Percentiles rank a stretch among this genome's conserved stretches.
Evolutionary conservation across 2,888 invertebrate species (phyloP).

Genomic region (Calliphora vomitoria): DNA sequence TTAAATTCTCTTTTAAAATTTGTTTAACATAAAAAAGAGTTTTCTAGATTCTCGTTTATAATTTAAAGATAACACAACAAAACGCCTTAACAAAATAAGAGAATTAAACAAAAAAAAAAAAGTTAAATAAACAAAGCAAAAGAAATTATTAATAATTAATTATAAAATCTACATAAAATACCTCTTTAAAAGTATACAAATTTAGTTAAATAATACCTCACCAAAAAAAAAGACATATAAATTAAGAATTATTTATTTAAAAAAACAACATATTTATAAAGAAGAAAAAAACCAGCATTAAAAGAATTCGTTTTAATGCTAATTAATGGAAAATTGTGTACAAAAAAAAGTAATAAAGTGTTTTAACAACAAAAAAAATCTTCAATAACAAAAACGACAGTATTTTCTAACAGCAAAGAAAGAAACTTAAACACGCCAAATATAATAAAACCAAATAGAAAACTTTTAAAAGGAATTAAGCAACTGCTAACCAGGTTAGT

Average conservation of each 20-base stretch:
- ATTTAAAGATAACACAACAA: conserved; percentile 38
- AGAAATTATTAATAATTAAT: not conserved
- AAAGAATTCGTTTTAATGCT: not conserved
- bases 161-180: not conserved
- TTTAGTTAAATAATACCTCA: conserved; percentile 39
- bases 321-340: conserved; percentile 4
- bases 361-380: not conserved
- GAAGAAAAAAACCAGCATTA: not conserved
- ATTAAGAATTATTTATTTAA: conserved; percentile 35
- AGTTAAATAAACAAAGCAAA: not conserved
- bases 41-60: conserved; percentile 56
- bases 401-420: conserved; percentile 13
- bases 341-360: not conserved
- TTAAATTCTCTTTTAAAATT: no score
- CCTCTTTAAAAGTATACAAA: conserved; percentile 7
- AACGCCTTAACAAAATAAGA: conserved; percentile 29
- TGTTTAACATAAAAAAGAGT: conserved; percentile 23
- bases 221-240: conserved; percentile 28
- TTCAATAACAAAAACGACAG: conserved; percentile 7
- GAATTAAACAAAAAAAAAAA: conserved; percentile 15
- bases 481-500: conserved; percentile 46
- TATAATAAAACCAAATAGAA: not conserved
- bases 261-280: no score
- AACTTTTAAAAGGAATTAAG: not conserved
- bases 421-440: not conserved